Conservation (phyloP, 1,140 invertebrate genomes). For the Panonychus citri region DNA sequence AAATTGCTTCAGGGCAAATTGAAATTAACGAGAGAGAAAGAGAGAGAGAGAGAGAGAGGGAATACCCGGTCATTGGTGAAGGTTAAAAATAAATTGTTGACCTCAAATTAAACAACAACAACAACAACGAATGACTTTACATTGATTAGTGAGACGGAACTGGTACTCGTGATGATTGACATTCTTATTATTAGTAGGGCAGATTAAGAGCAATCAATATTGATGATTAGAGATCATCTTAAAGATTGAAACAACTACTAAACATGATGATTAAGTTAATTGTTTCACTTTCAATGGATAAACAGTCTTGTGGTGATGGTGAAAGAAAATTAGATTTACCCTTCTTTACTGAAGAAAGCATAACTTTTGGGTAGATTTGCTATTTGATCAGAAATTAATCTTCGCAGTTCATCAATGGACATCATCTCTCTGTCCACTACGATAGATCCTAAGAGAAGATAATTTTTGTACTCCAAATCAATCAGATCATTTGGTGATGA, state of each 20-base stretch:
- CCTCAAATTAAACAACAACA: background rate
- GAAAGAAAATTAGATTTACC: constrained; percentile 14
- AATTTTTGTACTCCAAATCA: background rate
- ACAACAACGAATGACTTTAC: too few species aligned
- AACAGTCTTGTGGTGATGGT: background rate
- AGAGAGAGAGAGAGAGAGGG: too few species aligned
- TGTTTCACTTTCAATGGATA: background rate
- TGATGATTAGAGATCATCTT: background rate
- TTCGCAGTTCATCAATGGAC: constrained; percentile 6
- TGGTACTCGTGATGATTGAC: background rate
- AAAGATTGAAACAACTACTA: background rate
- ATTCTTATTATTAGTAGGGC: too few species aligned
- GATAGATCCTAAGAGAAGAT: constrained; percentile 8
- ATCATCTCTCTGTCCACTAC: constrained; percentile 3
- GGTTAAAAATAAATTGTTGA: background rate
- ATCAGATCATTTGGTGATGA: background rate
- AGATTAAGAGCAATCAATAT: background rate
- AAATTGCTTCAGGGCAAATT: background rate
- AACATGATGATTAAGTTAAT: background rate
- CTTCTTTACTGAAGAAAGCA: constrained; percentile 17
- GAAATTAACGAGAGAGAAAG: background rate
- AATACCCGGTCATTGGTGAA: background rate
- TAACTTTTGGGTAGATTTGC: constrained; percentile 15
- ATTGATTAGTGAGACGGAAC: too few species aligned
- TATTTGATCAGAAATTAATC: constrained; percentile 9